Conservation (phyloP, 2,113 vertebrate species). For the Camarhynchus parvulus region DNA sequence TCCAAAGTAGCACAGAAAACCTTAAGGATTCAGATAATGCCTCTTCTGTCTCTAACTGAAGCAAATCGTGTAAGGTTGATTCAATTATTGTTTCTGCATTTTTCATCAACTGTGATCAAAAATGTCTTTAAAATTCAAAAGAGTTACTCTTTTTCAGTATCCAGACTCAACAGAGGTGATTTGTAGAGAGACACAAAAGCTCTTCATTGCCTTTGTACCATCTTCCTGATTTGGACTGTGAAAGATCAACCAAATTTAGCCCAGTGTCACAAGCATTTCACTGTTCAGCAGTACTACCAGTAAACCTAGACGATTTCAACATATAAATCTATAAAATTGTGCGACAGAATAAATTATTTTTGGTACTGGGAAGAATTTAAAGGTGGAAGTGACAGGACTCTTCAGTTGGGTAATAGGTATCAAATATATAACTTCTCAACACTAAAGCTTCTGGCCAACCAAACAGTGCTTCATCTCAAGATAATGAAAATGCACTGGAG, state of each 20-base stretch:
- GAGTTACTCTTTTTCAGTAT: background rate
- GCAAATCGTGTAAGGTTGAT: background rate
- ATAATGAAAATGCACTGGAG: conserved; percentile 31
- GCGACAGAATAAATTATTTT: background rate
- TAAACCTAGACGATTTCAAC: background rate
- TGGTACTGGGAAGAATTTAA: background rate
- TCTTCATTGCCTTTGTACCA: background rate
- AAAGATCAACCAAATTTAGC: background rate
- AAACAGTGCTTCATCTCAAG: background rate
- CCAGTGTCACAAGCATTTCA: background rate
- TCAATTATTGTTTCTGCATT: background rate
- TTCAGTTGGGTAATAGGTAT: background rate
- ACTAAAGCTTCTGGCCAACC: background rate
- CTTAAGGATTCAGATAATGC: background rate
- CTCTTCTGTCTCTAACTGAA: background rate
- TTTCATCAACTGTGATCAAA: background rate
- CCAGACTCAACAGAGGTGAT: background rate
- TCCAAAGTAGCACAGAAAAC: background rate
- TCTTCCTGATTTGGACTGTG: background rate
- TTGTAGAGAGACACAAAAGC: background rate
- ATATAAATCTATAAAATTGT: background rate
- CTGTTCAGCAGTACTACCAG: background rate
- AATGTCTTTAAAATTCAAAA: background rate
- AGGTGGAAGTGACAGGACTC: background rate
- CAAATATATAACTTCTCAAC: background rate